Base-by-base conservation (phyloP, 2,113 vertebrate genomes). In the Zeus faber region DNA sequence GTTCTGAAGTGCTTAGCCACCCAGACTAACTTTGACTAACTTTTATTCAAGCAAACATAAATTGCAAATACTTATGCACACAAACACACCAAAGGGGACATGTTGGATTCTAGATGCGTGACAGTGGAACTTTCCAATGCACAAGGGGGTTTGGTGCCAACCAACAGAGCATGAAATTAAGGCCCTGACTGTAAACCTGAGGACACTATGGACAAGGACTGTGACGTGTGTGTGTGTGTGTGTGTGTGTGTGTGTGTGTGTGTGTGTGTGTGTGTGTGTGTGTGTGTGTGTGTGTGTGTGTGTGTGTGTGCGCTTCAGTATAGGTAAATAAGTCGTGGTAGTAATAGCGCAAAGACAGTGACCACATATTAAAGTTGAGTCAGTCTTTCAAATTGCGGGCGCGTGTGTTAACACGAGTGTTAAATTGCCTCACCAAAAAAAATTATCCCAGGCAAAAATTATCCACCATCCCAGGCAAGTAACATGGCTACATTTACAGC, bases 141-240 rank as follows among this genome's bases (percentile, higher is more conserved):
- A 13, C 23, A 1, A 31, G 6, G 6, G 16, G 7, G n/a, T 20
- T 52, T 46, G 72, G 55, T 55, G 54, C 45, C 4, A 39, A 51
- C 16, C 75, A 78, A 54, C 40, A 16, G 22, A 85, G 85, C 84
- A 76, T 87, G 85, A 89, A 89, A 89, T 87, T 81, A 87, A 83
- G 82, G 72, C 58, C 79, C 73, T 54, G 61, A 75, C 74, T 72
- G 65, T 73, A 65, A 80, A 71, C 50, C 67, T 65, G 66, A 58
- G 68, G 71, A 64, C 61, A 67, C 37, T 65, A 56, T n/a, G n/a
- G n/a, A n/a, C n/a, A n/a, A n/a, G n/a, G n/a, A n/a, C n/a, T n/a
- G n/a, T n/a, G n/a, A n/a, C n/a, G n/a, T n/a, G n/a, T n/a, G n/a
- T n/a, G n/a, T n/a, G n/a, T n/a, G n/a, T 54, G 49, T 25, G 22